A percentile compares a stretch with the other conserved stretches of the same genome.
These are phyloP conservation scores for Arremon brunneinucha DNA, from an alignment of 2,797 vertebrate species.

Conservation along the genomic window DNA sequence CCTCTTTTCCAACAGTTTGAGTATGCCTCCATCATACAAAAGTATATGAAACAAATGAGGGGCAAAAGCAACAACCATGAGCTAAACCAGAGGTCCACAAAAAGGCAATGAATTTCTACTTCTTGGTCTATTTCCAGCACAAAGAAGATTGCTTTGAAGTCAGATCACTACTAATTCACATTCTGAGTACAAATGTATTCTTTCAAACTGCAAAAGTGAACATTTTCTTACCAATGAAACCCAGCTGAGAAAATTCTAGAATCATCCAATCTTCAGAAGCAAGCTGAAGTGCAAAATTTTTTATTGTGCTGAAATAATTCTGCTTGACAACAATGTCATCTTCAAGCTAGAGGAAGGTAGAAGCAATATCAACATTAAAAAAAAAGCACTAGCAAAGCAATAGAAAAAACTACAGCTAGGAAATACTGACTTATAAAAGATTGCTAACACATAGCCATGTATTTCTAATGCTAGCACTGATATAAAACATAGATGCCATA, in stretches of 20 bases:
- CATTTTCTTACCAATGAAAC: conserved; percentile 91
- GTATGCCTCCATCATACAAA: not conserved
- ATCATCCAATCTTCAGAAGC: conserved; percentile 99
- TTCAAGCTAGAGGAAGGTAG: conserved; percentile 84
- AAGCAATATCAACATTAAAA: conserved; percentile 1
- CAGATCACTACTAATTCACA: not conserved
- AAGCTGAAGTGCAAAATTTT: conserved; percentile 97
- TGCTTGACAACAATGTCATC: conserved; percentile 98
- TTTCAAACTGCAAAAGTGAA: not conserved
- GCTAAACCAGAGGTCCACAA: not conserved
- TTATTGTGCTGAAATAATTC: conserved; percentile 99
- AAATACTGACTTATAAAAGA: not conserved
- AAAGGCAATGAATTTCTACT: not conserved
- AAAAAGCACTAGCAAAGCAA: not conserved
- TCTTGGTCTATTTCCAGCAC: not conserved
- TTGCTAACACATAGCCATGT: not conserved
- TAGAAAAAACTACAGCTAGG: not conserved
- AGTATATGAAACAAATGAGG: not conserved
- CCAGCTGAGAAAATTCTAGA: conserved; percentile 97
- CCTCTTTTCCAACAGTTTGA: not conserved
- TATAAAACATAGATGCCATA: not conserved
- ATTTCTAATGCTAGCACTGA: not conserved
- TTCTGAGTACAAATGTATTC: not conserved
- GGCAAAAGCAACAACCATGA: not conserved
- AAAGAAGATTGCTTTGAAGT: not conserved